Conservation (phyloP, 2,888 invertebrate genomes). For the Tenthredo livida region DNA sequence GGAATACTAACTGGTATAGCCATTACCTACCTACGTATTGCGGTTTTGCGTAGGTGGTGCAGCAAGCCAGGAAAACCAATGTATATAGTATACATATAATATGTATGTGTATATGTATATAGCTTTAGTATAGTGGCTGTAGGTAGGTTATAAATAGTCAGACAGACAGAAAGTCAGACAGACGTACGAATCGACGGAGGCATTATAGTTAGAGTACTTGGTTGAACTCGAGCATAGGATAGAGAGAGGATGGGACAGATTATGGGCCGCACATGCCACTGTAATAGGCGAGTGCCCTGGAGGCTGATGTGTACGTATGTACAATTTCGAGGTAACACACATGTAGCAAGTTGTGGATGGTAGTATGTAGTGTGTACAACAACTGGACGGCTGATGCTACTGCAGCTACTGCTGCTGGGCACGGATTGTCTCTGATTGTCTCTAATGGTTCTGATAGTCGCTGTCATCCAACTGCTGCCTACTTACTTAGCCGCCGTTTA, state of each 20-base stretch:
- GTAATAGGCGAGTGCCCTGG: constrained; percentile 63
- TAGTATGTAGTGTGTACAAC: background rate
- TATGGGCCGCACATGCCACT: constrained; percentile 67
- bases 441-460: constrained; percentile 69
- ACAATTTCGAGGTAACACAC: constrained; percentile 39
- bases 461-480: constrained; percentile 63
- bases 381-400: constrained; percentile 30
- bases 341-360: background rate
- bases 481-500: constrained; percentile 65
- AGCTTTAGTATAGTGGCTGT: background rate
- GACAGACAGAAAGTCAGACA: constrained; percentile 40
- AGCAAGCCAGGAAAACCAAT: constrained; percentile 10
- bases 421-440: constrained; percentile 69
- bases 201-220: constrained; percentile 27
- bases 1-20: constrained; percentile 23
- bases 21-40: constrained; percentile 35
- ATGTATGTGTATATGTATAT: background rate
- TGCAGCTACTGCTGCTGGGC: constrained; percentile 59
- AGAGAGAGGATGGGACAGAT: constrained; percentile 68
- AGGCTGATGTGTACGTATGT: constrained; percentile 22
- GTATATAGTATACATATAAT: background rate
- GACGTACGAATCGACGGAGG: constrained; percentile 38
- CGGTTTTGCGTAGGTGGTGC: constrained; percentile 28
- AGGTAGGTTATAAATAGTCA: constrained; percentile 46
- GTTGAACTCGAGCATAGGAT: constrained; percentile 17